These are phyloP conservation scores for Nymphalis urticae DNA, from an alignment of 2,888 invertebrate genomes.

Conservation along the genomic window DNA sequence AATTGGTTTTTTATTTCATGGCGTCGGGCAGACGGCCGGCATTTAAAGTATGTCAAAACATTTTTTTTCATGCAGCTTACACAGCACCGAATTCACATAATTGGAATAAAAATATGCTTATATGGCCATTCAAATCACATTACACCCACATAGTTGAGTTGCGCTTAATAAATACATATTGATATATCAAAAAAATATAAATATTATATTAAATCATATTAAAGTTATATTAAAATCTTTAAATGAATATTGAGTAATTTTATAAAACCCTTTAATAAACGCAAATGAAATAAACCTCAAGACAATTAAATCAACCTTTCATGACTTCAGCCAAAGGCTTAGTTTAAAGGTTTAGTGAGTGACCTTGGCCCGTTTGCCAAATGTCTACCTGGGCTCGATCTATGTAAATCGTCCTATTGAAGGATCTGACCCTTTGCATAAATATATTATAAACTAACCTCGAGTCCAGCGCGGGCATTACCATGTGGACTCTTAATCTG, in stretches of 20 bases:
- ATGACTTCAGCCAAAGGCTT: conserved; percentile 38
- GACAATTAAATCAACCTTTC: conserved; percentile 9
- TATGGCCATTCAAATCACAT: no score
- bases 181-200: no score
- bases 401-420: conserved; percentile 45
- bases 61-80: no score
- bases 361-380: conserved; percentile 51
- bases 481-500: neutral
- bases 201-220: neutral
- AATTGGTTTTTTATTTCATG: no score
- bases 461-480: neutral
- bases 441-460: conserved; percentile 34
- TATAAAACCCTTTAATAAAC: neutral
- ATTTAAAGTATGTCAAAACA: no score
- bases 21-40: no score
- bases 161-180: no score
- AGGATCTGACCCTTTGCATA: conserved; percentile 41
- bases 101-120: no score
- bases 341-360: conserved; percentile 37
- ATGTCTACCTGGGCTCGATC: conserved; percentile 49
- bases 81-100: no score
- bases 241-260: neutral
- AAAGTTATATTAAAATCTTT: neutral
- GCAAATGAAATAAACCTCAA: neutral
- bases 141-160: no score